Base-by-base conservation (phyloP, 2,113 vertebrate genomes). In the Merops nubicus region DNA sequence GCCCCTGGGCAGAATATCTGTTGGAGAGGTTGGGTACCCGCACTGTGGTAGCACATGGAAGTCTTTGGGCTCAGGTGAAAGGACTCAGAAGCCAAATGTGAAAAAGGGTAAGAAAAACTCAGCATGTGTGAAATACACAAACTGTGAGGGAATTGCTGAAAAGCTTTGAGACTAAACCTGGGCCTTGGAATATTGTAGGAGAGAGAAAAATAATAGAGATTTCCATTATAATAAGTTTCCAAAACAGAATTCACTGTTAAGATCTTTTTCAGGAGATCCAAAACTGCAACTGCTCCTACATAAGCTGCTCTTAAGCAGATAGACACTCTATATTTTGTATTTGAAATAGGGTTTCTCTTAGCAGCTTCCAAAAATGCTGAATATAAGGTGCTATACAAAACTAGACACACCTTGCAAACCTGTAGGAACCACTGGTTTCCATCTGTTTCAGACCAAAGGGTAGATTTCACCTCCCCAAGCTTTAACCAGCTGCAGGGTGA, bases 11-110 rank as follows among this genome's bases (percentile, higher is more conserved):
- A 65, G 36, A 86, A 31, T n/a, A 31, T 12, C 40, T 12, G 16
- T 8, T 0, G 0, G 31, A 82, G 50, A 3, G 0, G 8, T 2
- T 78, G 74, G 17, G 43, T 85, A 33, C 33, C 70, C 40, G 28
- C 15, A 33, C 56, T 0, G 0, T 15, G 25, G 29, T 36, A 62
- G 38, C 51, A 73, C 3, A 1, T 45, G 57, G 40, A 57, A 47
- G 10, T 12, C 26, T 74, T 70, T 43, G n/a, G 51, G 48, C 60
- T 75, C n/a, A 64, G 47, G 34, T 74, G 45, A 50, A 73, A 79
- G 16, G 48, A 43, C 62, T 54, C 18, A 22, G 51, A 78, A n/a
- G 13, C 25, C 64, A 82, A 87, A 63, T 29, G 6, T 12, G 20
- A 42, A 73, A 84, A 19, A 74, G 22, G 11, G 25, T 57, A 11